Base-by-base conservation (phyloP, 2,797 vertebrate genomes). In the Choloepus didactylus region DNA sequence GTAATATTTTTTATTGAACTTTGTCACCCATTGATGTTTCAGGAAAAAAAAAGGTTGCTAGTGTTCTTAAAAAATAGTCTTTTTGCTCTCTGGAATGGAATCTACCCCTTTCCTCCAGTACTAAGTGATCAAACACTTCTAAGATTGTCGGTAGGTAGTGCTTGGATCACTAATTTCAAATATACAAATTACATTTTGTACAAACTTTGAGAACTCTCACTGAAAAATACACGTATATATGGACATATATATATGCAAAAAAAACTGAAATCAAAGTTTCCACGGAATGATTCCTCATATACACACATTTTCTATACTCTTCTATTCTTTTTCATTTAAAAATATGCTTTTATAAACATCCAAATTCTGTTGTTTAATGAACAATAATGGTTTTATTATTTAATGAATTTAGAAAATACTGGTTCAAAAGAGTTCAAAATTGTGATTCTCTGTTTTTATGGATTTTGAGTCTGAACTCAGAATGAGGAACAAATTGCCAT, bases 331-430 rank as follows among this genome's bases (percentile, higher is more conserved):
- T 76, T 87, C 3, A 76, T 49, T 95, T 86, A 38, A 66, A 92
- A 94, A 64, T 6, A 69, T 90, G 79, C 27, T 70, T 90, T 86
- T 91, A 56, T 56, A 90, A 95, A 75, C 3, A 31, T 89, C 12
- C 86, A 23, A 41, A 76, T 89, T 92, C 72, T 81, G 31, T 41
- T 54, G 66, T 62, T 82, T 95, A 82, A 81, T 7, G 67, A 77
- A 16, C 73, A 79, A 60, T 46, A 31, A 64, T 60, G 16, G n/a
- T 60, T 90, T 96, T 51, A 31, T 84, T 94, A 76, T 51, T 89
- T 18, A 85, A 2, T 85, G 25, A 84, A 51, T 81, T 93, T 83
- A 82, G 49, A 64, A 89, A 76, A 69, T 59, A 46, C 9, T 70
- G 18, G 15, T 67, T 84, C 38, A 73, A 60, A 87, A 11, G 29